Percentiles rank a stretch among this genome's conserved stretches.
Conservation (phyloP, 1,140 invertebrate genomes). For the Heliothis virescens region DNA sequence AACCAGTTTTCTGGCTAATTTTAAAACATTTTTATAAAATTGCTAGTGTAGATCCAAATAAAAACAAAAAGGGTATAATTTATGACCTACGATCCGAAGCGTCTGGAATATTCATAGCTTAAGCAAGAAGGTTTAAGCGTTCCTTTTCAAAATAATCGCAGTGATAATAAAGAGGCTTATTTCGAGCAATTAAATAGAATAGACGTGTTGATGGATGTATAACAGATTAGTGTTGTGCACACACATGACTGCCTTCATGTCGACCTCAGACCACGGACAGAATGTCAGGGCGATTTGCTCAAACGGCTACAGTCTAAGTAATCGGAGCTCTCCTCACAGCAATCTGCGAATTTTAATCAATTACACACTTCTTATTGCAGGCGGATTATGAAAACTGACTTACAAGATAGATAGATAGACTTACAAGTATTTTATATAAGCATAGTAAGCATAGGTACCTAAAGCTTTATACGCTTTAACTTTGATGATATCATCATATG, state of each 20-base stretch:
- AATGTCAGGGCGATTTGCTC: slow-evolving; percentile 72
- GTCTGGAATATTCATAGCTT: slow-evolving; percentile 26
- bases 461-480: not conserved
- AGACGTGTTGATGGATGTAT: slow-evolving; percentile 39
- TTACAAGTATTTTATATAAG: not conserved
- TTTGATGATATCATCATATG: too few relatives aligned
- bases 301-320: slow-evolving; percentile 51
- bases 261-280: slow-evolving; percentile 65
- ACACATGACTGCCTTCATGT: slow-evolving; percentile 60
- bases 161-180: not conserved
- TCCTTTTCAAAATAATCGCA: not conserved
- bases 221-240: slow-evolving; percentile 44
- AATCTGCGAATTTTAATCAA: slow-evolving; percentile 50
- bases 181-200: slow-evolving; percentile 14
- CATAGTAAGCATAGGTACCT: not conserved
- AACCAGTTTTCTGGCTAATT: slow-evolving; percentile 51
- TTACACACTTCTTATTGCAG: slow-evolving; percentile 34
- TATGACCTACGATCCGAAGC: slow-evolving; percentile 33
- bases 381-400: slow-evolving; percentile 20
- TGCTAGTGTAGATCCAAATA: slow-evolving; percentile 30
- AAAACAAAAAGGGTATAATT: slow-evolving; percentile 51
- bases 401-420: too few relatives aligned
- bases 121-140: slow-evolving; percentile 1
- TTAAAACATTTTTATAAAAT: slow-evolving; percentile 53
- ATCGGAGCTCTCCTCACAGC: slow-evolving; percentile 37